These are phyloP conservation scores for Epinotia brunnichana DNA, from an alignment of 2,888 invertebrate species.

Conservation along the genomic window DNA sequence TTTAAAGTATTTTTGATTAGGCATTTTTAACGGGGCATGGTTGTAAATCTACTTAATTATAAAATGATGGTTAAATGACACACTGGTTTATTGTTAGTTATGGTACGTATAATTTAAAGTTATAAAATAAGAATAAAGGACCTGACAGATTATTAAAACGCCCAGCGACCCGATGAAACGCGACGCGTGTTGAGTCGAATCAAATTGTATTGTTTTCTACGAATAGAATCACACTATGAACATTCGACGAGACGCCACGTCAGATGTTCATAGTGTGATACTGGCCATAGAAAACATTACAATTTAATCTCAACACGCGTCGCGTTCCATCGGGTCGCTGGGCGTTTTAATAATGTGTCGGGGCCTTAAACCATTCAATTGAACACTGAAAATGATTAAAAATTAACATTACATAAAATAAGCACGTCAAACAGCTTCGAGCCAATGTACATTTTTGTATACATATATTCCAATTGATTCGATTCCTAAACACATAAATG, in stretches of 20 bases:
- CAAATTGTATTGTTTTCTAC: too few species aligned
- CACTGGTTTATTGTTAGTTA: constrained; percentile 22
- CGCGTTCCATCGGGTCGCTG: too few species aligned
- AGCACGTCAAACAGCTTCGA: constrained; percentile 84
- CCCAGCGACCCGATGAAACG: too few species aligned
- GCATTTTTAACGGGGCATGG: constrained; percentile 1
- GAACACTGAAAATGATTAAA: constrained; percentile 74
- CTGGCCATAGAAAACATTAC: too few species aligned
- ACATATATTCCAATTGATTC: constrained; percentile 72
- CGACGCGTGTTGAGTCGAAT: too few species aligned
- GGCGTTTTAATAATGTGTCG: too few species aligned
- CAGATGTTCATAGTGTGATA: too few species aligned
- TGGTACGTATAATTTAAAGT: constrained; percentile 58
- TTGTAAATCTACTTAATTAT: constrained; percentile 13
- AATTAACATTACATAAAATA: constrained; percentile 80
- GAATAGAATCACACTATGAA: too few species aligned
- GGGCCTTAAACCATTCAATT: constrained; percentile 80
- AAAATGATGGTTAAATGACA: constrained; percentile 20
- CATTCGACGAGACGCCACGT: too few species aligned
- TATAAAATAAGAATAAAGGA: constrained; percentile 67
- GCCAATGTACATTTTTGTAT: constrained; percentile 76
- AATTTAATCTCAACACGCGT: too few species aligned
- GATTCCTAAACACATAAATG: constrained; percentile 80
- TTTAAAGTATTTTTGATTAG: background rate
- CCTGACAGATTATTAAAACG: too few species aligned